Evolutionary conservation across 2,797 vertebrate genomes (phyloP).

Genomic region (Caiman crocodilus): DNA sequence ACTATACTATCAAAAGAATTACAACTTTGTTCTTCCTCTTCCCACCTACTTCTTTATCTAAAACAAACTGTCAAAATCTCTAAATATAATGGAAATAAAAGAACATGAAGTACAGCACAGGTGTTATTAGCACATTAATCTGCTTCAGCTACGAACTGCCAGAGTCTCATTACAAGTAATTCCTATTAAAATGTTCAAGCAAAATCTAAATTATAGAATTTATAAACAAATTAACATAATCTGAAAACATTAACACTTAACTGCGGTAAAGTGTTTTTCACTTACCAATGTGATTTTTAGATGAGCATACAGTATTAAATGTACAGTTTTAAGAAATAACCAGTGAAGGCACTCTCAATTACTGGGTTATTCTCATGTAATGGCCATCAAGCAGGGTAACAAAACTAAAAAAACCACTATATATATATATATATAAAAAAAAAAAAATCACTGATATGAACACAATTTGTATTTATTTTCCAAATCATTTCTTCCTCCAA

Average conservation of each 20-base stretch:
- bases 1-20: neutral
- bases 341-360: neutral
- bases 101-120: constrained; percentile 35
- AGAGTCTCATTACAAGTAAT: neutral
- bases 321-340: neutral
- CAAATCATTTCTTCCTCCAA: neutral
- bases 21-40: neutral
- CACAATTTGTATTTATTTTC: neutral
- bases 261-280: neutral
- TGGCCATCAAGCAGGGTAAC: neutral
- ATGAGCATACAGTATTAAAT: neutral
- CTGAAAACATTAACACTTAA: neutral
- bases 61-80: constrained; percentile 26
- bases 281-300: neutral
- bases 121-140: constrained; percentile 21
- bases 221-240: constrained; percentile 5
- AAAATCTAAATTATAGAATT: constrained; percentile 12
- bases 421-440: neutral
- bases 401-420: neutral
- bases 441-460: neutral
- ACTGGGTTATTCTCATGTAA: neutral
- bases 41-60: constrained; percentile 10
- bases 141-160: constrained; percentile 13
- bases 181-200: constrained; percentile 25
- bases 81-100: constrained; percentile 32